Percentiles rank a stretch among this genome's conserved stretches.
Conservation (phyloP, 2,113 vertebrate genomes). For the Solenodon paradoxus region DNA sequence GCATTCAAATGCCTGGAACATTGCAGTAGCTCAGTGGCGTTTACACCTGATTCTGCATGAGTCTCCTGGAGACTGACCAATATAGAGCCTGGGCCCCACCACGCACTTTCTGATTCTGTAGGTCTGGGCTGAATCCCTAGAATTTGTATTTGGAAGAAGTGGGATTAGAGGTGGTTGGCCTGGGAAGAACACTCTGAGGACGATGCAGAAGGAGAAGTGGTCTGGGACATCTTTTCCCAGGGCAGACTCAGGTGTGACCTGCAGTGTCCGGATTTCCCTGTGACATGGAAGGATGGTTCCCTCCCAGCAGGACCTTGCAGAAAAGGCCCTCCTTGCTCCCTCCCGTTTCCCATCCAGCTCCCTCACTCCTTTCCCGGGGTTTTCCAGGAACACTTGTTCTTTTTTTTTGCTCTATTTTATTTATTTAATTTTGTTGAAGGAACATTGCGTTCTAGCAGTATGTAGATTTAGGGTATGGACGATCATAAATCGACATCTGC, state of each 20-base stretch:
- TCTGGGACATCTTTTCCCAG: no score
- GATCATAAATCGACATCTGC: no score
- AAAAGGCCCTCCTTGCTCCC: neutral
- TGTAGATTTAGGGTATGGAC: no score
- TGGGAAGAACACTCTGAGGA: neutral
- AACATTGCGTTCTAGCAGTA: no score
- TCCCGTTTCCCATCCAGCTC: neutral
- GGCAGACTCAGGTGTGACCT: neutral
- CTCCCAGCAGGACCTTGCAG: neutral
- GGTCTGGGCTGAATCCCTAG: neutral
- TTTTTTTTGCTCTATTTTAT: no score
- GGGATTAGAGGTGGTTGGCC: neutral
- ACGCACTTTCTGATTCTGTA: neutral
- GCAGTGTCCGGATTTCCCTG: neutral
- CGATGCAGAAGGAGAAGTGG: no score
- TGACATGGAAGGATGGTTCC: neutral
- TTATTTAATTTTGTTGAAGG: no score
- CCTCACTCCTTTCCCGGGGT: no score
- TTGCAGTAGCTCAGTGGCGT: neutral
- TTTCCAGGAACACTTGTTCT: neutral
- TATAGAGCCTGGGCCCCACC: neutral
- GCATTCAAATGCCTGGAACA: neutral
- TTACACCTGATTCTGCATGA: neutral
- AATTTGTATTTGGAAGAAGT: neutral
- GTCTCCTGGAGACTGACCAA: neutral